Base-by-base conservation (phyloP, 2,888 invertebrate genomes). In the Drosophila quinaria region DNA sequence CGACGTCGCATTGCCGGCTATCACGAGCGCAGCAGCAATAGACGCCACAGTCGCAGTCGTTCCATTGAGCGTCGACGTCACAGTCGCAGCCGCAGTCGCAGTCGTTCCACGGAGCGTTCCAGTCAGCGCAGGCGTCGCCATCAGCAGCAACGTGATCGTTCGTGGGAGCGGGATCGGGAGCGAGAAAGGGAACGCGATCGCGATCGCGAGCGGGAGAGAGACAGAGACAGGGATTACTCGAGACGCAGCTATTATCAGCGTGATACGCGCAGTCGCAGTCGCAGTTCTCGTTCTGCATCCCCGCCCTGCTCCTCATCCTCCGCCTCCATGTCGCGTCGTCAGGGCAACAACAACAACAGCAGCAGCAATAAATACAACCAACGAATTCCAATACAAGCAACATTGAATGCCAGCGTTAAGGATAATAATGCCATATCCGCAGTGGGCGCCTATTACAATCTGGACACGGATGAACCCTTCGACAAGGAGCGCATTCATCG, bases 401-500 rank as follows among this genome's bases (percentile, higher is more conserved):
- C 35, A 15, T 15, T 8, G 15, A 47, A 25, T n/a, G 25, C 47
- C 1, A 19, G 8, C 25, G 17, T 19, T 19, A 61, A 39, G 19
- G 73, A 71, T 33, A 74, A 75, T 39, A 74, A 75, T 39, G 39
- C 70, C 4, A 55, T 81, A 15, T 70, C 80, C 2, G 74, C 83
- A 3, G 84, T 90, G 3, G 91, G 91, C 1, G 89, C 85, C 17
- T 90, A 90, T 44, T 92, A 92, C 46, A 86, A 91, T 62, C 74
- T 91, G 9, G 87, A 91, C 33, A 87, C 89, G 3, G 90, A 91
- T 39, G 92, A 92, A 37, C 92, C 92, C 0, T 88, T 92, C 29
- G 92, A 93, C 68, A 92, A 92, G 71, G 92, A 91, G 65, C 92
- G 92, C 52, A 93, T 93, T 41, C 93, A 93, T 59, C 91, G 92